These are phyloP conservation scores for Cathartes aura DNA, from an alignment of 2,113 vertebrate species.

Conservation along the genomic window DNA sequence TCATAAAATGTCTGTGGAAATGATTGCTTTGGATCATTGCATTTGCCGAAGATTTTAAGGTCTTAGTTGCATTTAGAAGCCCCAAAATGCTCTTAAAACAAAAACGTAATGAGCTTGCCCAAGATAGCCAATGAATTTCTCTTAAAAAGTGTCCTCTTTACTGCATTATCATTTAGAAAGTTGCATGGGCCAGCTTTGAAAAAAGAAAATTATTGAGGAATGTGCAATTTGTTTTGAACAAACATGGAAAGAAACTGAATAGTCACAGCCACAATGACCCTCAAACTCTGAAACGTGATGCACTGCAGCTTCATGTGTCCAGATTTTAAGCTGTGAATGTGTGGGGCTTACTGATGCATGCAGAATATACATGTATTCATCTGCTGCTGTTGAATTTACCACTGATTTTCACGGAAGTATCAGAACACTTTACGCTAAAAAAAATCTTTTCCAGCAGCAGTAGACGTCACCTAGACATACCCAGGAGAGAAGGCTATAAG, in stretches of 20 bases:
- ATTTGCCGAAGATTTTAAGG: neutral
- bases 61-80: neutral
- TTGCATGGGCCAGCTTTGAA: neutral
- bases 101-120: neutral
- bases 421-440: neutral
- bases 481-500: neutral
- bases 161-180: neutral
- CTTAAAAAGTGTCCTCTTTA: neutral
- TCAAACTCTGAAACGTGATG: neutral
- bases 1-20: neutral
- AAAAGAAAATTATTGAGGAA: neutral
- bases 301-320: neutral
- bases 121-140: neutral
- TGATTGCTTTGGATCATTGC: neutral
- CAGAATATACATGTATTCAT: neutral
- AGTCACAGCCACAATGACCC: neutral
- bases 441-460: neutral
- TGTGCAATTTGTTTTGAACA: neutral
- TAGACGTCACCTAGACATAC: neutral
- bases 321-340: neutral
- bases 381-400: neutral
- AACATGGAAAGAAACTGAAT: rapidly evolving
- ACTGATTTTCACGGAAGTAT: neutral
- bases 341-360: neutral
- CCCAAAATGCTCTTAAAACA: neutral